A percentile compares a stretch with the other conserved stretches of the same genome.
These are phyloP conservation scores for Dendroctonus valens DNA, from an alignment of 1,140 invertebrate species.

Conservation along the genomic window DNA sequence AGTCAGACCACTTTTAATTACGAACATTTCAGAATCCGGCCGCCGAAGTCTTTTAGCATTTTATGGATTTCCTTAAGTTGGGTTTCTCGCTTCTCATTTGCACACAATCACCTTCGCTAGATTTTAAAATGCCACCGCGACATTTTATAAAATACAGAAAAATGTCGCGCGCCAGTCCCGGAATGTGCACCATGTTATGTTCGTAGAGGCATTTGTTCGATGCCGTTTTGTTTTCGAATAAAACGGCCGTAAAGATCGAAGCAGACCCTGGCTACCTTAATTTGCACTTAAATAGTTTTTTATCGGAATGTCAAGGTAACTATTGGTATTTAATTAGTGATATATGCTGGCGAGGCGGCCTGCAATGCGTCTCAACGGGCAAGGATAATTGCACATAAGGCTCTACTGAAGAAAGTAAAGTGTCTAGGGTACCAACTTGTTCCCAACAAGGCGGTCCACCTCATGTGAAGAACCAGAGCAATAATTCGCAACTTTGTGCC, in stretches of 20 bases:
- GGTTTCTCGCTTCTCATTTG: slow-evolving; percentile 18
- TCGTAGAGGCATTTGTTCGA: slow-evolving; percentile 10
- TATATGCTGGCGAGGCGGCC: slow-evolving; percentile 6
- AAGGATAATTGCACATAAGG: too few relatives aligned
- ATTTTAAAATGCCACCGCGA: slow-evolving; percentile 14
- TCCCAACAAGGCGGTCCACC: too few relatives aligned
- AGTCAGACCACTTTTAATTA: slow-evolving; percentile 13
- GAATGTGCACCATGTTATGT: slow-evolving; percentile 16
- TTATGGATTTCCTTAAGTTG: slow-evolving; percentile 13
- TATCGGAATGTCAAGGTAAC: slow-evolving; percentile 20
- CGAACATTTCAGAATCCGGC: not conserved
- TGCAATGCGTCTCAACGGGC: too few relatives aligned
- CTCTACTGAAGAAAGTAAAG: too few relatives aligned
- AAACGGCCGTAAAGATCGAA: slow-evolving; percentile 20
- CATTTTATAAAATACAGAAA: slow-evolving; percentile 19
- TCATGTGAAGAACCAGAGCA: too few relatives aligned
- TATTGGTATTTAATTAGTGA: slow-evolving; percentile 29
- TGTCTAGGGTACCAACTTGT: too few relatives aligned
- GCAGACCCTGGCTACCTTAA: slow-evolving; percentile 13
- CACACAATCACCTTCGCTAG: slow-evolving; percentile 17
- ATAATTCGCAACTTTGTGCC: too few relatives aligned
- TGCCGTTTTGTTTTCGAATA: slow-evolving; percentile 18
- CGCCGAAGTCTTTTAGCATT: slow-evolving; percentile 4
- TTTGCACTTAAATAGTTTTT: slow-evolving; percentile 30
- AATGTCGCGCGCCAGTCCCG: slow-evolving; percentile 1